phyloP scores from a whole-genome alignment of 2,797 vertebrate genomes.

The Phalloptychus januarius region DNA sequence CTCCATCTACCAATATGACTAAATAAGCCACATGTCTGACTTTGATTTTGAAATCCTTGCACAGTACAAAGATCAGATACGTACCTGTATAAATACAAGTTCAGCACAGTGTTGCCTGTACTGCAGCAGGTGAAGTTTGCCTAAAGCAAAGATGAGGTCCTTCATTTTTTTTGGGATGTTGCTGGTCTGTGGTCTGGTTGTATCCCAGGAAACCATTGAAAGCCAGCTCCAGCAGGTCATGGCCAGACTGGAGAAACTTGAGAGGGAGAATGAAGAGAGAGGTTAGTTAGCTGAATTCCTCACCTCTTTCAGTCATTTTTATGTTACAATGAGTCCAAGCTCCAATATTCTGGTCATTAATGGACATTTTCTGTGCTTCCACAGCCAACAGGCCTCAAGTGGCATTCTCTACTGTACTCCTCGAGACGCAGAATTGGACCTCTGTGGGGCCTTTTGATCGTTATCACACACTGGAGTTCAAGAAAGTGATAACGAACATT shows the following conservation, averaged over 20 bases:
- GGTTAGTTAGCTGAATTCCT: neutral
- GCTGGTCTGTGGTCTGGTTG: slow-evolving; percentile 2
- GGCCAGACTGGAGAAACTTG: slow-evolving; percentile 1
- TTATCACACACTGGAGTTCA: neutral
- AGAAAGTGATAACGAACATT: slow-evolving; percentile 26
- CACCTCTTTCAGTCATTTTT: neutral
- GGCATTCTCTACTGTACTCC: neutral
- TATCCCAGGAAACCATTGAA: neutral
- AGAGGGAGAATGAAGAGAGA: neutral
- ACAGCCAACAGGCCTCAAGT: neutral
- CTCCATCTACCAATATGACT: neutral
- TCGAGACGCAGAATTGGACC: neutral
- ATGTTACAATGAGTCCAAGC: neutral
- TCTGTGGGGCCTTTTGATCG: neutral
- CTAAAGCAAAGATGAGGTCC: neutral
- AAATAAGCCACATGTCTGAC: neutral
- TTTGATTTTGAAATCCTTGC: neutral
- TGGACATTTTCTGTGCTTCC: neutral
- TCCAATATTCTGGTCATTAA: neutral
- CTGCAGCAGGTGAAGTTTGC: neutral
- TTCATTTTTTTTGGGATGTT: neutral
- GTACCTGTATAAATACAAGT: neutral
- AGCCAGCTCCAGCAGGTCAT: neutral
- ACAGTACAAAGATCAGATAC: neutral
- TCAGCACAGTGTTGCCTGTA: neutral